These are phyloP conservation scores for Mesocricetus auratus DNA, from an alignment of 2,113 vertebrate species.

Conservation along the genomic window DNA sequence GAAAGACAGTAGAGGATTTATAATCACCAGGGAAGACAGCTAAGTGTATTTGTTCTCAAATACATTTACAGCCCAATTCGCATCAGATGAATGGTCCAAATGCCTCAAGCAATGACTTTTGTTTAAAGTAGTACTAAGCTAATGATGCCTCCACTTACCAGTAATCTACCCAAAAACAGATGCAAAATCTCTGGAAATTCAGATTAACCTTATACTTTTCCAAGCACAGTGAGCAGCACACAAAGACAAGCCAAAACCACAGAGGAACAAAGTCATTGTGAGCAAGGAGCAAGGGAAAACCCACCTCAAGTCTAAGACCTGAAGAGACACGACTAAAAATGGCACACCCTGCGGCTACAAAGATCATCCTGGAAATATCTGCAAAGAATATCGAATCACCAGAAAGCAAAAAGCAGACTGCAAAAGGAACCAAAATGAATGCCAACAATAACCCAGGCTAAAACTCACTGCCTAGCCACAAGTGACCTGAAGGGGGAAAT, in stretches of 20 bases:
- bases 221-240: conserved; percentile 24
- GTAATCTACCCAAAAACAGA: conserved; percentile 58
- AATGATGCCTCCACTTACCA: neutral
- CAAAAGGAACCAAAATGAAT: conserved; percentile 31
- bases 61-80: neutral
- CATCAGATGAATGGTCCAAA: neutral
- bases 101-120: conserved; percentile 15
- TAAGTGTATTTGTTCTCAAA: neutral
- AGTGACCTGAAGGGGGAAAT: conserved; percentile 19
- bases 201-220: neutral
- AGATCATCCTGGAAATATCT: conserved; percentile 1
- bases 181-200: conserved; percentile 31
- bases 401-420: neutral
- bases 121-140: conserved; percentile 42
- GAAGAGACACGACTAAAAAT: conserved; percentile 28
- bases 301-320: neutral
- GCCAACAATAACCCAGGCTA: conserved; percentile 39
- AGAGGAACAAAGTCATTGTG: conserved; percentile 38
- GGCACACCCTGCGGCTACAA: conserved; percentile 6
- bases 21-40: neutral
- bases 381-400: neutral
- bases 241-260: neutral
- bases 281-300: conserved; percentile 31
- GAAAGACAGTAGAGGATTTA: neutral
- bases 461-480: neutral